A percentile compares a stretch with the other conserved stretches of the same genome.
Evolutionary conservation across 2,113 vertebrate genomes (phyloP).

Genomic region (Thamnophis sirtalis): DNA sequence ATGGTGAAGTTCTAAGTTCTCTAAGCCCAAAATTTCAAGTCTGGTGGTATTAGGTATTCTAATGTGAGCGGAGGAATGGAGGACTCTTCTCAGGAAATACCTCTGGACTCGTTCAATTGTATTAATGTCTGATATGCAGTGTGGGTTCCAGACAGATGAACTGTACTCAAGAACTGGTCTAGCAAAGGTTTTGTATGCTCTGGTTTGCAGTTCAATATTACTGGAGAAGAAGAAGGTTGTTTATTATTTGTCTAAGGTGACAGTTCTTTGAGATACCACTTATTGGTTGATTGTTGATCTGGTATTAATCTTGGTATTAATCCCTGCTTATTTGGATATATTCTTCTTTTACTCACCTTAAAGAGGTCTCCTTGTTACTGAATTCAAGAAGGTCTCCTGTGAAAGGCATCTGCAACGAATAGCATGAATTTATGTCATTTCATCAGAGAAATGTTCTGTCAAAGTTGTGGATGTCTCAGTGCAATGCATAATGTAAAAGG

Average conservation of each 20-base stretch:
- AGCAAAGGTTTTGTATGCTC: too few species aligned
- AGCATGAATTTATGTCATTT: neutral
- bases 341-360: neutral
- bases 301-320: neutral
- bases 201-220: too few species aligned
- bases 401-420: neutral
- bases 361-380: constrained; percentile 3
- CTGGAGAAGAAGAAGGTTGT: neutral
- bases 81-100: too few species aligned
- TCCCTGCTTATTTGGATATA: neutral
- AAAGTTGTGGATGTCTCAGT: neutral
- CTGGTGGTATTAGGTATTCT: too few species aligned
- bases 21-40: too few species aligned
- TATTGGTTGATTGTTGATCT: neutral
- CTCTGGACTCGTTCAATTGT: too few species aligned
- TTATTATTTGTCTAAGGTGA: neutral
- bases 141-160: too few species aligned
- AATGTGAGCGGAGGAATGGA: too few species aligned
- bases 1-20: too few species aligned
- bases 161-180: too few species aligned
- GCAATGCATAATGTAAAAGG: neutral
- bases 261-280: neutral
- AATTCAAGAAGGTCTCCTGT: constrained; percentile 20
- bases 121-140: too few species aligned
- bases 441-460: neutral